Evolutionary conservation across 2,888 invertebrate genomes (phyloP), one percentile per base, ranked within the genome.

Genomic region (Odontocolon sp.): DNA sequence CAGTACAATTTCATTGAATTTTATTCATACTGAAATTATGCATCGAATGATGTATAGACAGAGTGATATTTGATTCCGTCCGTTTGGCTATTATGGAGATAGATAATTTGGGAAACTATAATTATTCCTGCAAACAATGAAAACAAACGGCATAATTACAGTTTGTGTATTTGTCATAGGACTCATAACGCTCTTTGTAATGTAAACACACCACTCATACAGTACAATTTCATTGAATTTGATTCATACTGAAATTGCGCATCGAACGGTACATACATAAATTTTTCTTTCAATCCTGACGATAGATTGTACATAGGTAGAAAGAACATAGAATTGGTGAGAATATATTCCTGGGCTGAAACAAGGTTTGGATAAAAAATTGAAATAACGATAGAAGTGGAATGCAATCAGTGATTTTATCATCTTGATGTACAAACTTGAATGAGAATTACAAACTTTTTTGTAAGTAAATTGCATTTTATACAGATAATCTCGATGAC

Each of bases 381-480:
- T 52, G 28, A 9, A 52, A 33, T 33, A 18, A 18, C n/a, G n/a
- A n/a, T n/a, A 14, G 3, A 16, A 61, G 45, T 16, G 2, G 0
- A 0, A 33, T 33, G 31, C 16, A 47, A 63, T 50, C 18, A 54
- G 38, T 14, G 16, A 45, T 23, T 42, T 68, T 16, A 50, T 50
- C 50, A 59, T 33, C 31, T 31, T 21, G 18, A 52, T 54, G 18
- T 66, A 63, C 69, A 63, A 54, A 73, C 42, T 69, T 75, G n/a
- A 45, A 61, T 68, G 45, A 45, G 28, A 59, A 52, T 76, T 66
- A 76, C 75, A 76, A 66, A 54, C 33, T 54, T 42, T 68, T 36
- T 50, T 21, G 11, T 5, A 40, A 5, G 9, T 63, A 73, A 59
- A 68, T n/a, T 54, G 21, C 50, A 23, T 11, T 52, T 14, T 38